Percentiles rank a stretch among this genome's conserved stretches.
These are phyloP conservation scores for Drosophila anomalata DNA, from an alignment of 2,888 invertebrate genomes.

Conservation along the genomic window DNA sequence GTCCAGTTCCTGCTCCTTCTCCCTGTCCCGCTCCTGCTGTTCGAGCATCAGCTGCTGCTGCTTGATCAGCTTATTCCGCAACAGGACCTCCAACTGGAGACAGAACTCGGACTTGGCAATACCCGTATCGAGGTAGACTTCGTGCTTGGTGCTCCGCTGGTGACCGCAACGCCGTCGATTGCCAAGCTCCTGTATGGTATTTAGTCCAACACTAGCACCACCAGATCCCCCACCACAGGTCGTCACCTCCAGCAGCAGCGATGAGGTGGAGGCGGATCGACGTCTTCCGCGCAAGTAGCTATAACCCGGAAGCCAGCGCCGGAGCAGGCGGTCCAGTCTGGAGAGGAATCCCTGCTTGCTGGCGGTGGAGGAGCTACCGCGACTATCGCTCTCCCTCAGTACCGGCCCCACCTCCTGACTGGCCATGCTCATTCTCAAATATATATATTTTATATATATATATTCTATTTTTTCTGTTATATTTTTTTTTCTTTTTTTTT, in stretches of 20 bases:
- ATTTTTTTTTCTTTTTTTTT: no score
- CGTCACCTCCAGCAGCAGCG: neutral
- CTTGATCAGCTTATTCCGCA: slow-evolving; percentile 52
- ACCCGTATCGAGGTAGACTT: slow-evolving; percentile 54
- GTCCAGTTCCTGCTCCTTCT: neutral
- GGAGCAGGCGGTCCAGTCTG: slow-evolving; percentile 54
- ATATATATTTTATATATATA: neutral
- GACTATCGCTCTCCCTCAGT: neutral
- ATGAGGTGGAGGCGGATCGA: neutral
- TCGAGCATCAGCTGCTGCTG: slow-evolving; percentile 11
- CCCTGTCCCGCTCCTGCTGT: neutral
- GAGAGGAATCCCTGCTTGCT: slow-evolving; percentile 30
- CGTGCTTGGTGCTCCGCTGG: slow-evolving; percentile 3
- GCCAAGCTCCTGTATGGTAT: neutral
- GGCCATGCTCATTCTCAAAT: neutral
- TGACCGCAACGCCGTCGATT: neutral
- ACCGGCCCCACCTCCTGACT: neutral
- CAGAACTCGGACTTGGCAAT: slow-evolving; percentile 67
- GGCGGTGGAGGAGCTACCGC: neutral
- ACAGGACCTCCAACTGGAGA: slow-evolving; percentile 48
- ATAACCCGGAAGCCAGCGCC: slow-evolving; percentile 65
- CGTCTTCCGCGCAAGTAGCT: slow-evolving; percentile 45
- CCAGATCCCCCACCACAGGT: neutral
- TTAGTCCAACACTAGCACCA: neutral
- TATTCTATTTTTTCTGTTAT: no score